Conservation (phyloP, 2,797 vertebrate genomes). For the Rachycentron canadum region DNA sequence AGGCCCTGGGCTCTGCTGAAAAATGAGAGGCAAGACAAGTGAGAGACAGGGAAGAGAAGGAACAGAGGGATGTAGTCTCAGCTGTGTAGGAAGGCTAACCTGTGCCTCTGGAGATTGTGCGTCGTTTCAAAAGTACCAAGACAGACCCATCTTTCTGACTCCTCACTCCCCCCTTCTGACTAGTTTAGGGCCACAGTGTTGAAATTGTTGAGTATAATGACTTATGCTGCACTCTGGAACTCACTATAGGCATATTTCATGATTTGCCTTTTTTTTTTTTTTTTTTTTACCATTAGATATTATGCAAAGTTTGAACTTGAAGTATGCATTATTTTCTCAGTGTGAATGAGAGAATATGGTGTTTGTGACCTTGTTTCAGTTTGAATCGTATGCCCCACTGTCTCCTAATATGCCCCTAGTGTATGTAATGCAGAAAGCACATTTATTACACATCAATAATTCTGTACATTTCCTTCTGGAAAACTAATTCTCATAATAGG, state of each 20-base stretch:
- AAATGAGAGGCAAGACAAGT: conserved; percentile 70
- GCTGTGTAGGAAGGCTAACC: conserved; percentile 77
- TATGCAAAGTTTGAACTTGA: conserved; percentile 63
- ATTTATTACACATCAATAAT: conserved; percentile 86
- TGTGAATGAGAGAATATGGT: conserved; percentile 67
- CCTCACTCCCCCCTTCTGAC: conserved; percentile 39
- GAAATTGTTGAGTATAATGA: conserved; percentile 29
- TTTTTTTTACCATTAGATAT: conserved; percentile 34
- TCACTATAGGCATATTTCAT: conserved; percentile 32
- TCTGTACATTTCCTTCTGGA: conserved; percentile 87
- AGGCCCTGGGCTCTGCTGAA: conserved; percentile 72
- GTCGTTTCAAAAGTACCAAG: conserved; percentile 60
- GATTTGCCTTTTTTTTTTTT: conserved; percentile 17
- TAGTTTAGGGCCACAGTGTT: conserved; percentile 42
- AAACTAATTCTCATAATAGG: conserved; percentile 89
- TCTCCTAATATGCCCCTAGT: conserved; percentile 81
- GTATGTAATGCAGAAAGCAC: conserved; percentile 83
- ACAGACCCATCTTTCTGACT: conserved; percentile 52
- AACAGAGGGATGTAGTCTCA: conserved; percentile 68
- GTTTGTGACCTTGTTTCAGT: conserved; percentile 83
- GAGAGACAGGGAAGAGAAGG: conserved; percentile 59
- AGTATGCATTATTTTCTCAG: conserved; percentile 57
- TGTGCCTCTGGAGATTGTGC: conserved; percentile 72
- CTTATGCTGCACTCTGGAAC: conserved; percentile 51
- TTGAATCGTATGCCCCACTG: conserved; percentile 74